Evolutionary conservation across 2,888 invertebrate genomes (phyloP).

Genomic region (Habroteleia sp.): DNA sequence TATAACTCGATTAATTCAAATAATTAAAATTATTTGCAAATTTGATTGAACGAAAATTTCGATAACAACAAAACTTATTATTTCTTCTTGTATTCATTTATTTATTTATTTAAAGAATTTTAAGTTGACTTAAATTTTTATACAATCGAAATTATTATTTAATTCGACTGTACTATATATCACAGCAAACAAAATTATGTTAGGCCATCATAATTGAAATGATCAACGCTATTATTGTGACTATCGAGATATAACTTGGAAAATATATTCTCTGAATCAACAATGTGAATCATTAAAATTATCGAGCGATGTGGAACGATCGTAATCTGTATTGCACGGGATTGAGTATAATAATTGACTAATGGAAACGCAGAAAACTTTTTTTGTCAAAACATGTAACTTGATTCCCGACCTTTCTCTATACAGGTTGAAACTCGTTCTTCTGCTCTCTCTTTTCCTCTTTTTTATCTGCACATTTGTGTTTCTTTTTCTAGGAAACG

Average conservation of each 20-base stretch:
- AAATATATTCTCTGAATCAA: constrained; percentile 34
- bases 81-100: too few species aligned
- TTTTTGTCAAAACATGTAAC: constrained; percentile 5
- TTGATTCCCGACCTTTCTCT: constrained; percentile 29
- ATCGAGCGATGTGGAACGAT: constrained; percentile 23
- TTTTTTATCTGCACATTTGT: background rate
- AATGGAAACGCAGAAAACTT: background rate
- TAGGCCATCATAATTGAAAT: too few species aligned
- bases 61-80: too few species aligned
- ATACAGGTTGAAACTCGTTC: background rate
- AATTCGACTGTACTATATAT: too few species aligned
- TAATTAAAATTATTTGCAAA: too few species aligned
- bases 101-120: too few species aligned
- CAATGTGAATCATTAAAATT: constrained; percentile 17
- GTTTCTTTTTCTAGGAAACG: constrained; percentile 19
- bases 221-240: too few species aligned
- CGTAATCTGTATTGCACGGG: constrained; percentile 3
- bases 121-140: too few species aligned
- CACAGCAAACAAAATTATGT: too few species aligned
- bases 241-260: constrained; percentile 26
- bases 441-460: background rate
- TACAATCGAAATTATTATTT: too few species aligned
- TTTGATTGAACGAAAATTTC: too few species aligned
- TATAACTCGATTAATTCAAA: too few species aligned
- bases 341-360: constrained; percentile 5